Evolutionary conservation across 1,140 invertebrate genomes (phyloP).

Genomic region (Apis florea): DNA sequence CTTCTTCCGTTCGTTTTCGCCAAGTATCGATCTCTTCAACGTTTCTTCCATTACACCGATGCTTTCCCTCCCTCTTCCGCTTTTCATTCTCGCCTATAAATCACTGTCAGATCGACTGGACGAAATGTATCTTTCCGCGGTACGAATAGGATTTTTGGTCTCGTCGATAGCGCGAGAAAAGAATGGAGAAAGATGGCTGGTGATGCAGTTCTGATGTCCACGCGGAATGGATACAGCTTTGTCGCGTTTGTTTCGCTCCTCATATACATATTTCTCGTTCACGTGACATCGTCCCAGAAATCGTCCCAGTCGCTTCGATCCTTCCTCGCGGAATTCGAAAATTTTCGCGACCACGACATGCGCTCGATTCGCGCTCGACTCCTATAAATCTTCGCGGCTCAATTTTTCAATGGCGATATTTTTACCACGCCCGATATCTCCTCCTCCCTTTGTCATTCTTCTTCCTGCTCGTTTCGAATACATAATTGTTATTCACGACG

Average conservation of each 20-base stretch:
- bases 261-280: no score
- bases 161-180: neutral
- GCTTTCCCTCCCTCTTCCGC: constrained; percentile 3
- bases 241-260: neutral
- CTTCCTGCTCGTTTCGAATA: no score
- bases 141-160: constrained; percentile 57
- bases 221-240: neutral
- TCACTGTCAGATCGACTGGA: constrained; percentile 54
- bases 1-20: constrained; percentile 13
- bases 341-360: no score
- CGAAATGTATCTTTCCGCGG: constrained; percentile 56
- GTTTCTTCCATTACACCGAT: constrained; percentile 5
- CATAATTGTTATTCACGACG: constrained; percentile 19
- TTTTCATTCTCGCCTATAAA: constrained; percentile 55
- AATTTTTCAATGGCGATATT: constrained; percentile 27
- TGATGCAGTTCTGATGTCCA: constrained; percentile 25
- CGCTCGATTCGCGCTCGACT: constrained; percentile 25
- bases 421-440: neutral
- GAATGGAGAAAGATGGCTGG: constrained; percentile 38
- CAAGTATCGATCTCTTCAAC: constrained; percentile 31
- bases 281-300: neutral
- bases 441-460: no score
- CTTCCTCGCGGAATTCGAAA: neutral
- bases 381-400: constrained; percentile 31
- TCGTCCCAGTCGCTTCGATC: neutral